Evolutionary conservation across 2,113 vertebrate genomes (phyloP).

Genomic region (Phalacrocorax aristotelis): DNA sequence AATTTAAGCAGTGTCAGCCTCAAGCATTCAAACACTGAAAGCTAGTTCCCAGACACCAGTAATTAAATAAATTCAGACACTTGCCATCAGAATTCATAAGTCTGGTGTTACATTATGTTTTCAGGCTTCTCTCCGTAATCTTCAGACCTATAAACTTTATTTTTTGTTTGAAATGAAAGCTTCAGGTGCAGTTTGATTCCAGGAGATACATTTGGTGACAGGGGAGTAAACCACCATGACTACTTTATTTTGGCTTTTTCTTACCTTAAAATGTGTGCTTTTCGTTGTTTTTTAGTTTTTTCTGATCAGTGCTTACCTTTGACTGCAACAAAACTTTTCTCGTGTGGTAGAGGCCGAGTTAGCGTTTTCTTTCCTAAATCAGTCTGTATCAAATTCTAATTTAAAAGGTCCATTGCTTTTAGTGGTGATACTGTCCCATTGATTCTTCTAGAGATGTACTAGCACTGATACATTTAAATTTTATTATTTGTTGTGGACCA

Average conservation of each 20-base stretch:
- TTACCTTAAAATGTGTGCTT: background rate
- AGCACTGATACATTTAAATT: background rate
- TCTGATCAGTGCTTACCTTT: background rate
- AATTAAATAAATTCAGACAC: background rate
- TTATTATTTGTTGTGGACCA: background rate
- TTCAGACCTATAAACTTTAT: background rate
- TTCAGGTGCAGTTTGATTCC: background rate
- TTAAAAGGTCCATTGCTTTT: background rate
- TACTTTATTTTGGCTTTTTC: background rate
- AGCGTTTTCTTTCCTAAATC: background rate
- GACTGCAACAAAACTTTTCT: background rate
- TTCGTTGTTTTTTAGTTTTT: background rate
- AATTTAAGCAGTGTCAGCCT: background rate
- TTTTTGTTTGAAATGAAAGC: background rate
- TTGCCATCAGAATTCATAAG: background rate
- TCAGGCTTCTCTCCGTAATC: background rate
- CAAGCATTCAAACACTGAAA: background rate
- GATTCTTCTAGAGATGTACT: background rate
- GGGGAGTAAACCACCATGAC: background rate
- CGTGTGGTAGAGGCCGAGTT: background rate
- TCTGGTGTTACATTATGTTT: background rate
- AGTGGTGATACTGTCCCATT: background rate
- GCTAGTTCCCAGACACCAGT: background rate
- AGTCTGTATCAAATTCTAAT: background rate
- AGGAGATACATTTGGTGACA: background rate